Evolutionary conservation across 1,140 invertebrate genomes (phyloP).

Genomic region (Magallana angulata): DNA sequence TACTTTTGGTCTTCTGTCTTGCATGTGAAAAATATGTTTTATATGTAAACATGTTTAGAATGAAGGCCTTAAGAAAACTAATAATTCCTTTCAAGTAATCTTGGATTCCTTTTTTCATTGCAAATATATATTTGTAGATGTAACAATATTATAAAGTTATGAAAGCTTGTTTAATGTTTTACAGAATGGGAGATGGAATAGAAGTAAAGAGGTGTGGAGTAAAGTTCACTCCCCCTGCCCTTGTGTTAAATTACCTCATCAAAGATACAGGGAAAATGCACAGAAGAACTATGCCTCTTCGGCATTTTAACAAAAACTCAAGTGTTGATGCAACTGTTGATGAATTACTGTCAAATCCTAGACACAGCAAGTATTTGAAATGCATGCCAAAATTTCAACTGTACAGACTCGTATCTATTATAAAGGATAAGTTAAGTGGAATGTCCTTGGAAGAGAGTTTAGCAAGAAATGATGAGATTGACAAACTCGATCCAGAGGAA

Average conservation of each 20-base stretch:
- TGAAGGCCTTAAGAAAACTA: no score
- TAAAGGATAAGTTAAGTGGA: conserved; percentile 74
- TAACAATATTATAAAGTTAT: no score
- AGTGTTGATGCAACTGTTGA: conserved; percentile 67
- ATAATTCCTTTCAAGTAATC: no score
- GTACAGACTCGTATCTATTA: conserved; percentile 73
- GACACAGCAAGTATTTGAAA: conserved; percentile 73
- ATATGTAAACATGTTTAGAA: no score
- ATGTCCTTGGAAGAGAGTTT: conserved; percentile 77
- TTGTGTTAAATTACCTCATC: conserved; percentile 76
- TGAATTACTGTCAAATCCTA: conserved; percentile 69
- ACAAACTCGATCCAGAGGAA: conserved; percentile 79
- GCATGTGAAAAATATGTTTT: no score
- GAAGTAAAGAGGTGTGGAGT: conserved; percentile 77
- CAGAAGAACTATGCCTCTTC: conserved; percentile 78
- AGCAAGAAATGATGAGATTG: conserved; percentile 71
- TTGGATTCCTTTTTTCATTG: no score
- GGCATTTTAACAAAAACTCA: conserved; percentile 76
- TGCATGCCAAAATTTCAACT: conserved; percentile 72
- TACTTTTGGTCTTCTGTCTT: no score
- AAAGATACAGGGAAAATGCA: conserved; percentile 69
- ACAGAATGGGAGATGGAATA: conserved; percentile 51
- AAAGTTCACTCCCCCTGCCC: conserved; percentile 76
- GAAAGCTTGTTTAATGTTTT: not conserved
- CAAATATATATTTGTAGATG: no score